Percentiles rank a stretch among this genome's conserved stretches.
These are phyloP conservation scores for Mastigias papua DNA, from an alignment of 30 jellyfish, hydroid and myxozoan species.

Conservation along the genomic window DNA sequence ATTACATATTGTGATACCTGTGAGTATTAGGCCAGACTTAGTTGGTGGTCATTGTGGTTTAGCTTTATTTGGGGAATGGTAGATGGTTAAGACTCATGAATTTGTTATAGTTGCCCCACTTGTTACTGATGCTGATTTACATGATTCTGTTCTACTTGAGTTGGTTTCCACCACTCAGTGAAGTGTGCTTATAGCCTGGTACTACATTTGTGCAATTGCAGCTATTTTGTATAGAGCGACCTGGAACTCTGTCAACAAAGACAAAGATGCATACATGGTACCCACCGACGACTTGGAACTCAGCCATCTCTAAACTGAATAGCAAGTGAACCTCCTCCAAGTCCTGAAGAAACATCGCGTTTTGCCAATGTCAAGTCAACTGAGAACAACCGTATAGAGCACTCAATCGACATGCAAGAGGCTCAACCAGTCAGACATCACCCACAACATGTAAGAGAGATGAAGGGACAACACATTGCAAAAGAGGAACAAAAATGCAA, in stretches of 20 bases:
- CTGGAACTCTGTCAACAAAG: slow-evolving; percentile 39
- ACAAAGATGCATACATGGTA: slow-evolving; percentile 32
- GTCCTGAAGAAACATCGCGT: slow-evolving; percentile 54
- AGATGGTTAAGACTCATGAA: slow-evolving; percentile 67
- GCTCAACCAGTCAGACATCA: slow-evolving; percentile 71
- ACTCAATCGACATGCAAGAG: slow-evolving; percentile 67
- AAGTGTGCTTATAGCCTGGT: slow-evolving; percentile 68
- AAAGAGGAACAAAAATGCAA: slow-evolving; percentile 65
- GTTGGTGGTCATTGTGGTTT: slow-evolving; percentile 74
- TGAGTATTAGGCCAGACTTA: slow-evolving; percentile 67
- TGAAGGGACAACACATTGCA: slow-evolving; percentile 47
- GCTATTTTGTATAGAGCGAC: slow-evolving; percentile 50
- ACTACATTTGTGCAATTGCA: slow-evolving; percentile 64
- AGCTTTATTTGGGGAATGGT: slow-evolving; percentile 76
- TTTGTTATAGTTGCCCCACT: slow-evolving; percentile 65
- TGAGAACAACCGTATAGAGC: slow-evolving; percentile 73
- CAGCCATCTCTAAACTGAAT: slow-evolving; percentile 41
- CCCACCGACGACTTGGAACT: slow-evolving; percentile 39
- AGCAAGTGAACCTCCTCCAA: slow-evolving; percentile 55
- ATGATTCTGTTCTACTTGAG: slow-evolving; percentile 69
- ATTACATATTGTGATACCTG: slow-evolving; percentile 72
- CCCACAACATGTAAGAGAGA: slow-evolving; percentile 67
- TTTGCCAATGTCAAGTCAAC: slow-evolving; percentile 51
- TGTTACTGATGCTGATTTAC: slow-evolving; percentile 70
- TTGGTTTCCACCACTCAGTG: slow-evolving; percentile 62